Conservation (phyloP, 2,113 vertebrate species). For the Atractosteus spatula region DNA sequence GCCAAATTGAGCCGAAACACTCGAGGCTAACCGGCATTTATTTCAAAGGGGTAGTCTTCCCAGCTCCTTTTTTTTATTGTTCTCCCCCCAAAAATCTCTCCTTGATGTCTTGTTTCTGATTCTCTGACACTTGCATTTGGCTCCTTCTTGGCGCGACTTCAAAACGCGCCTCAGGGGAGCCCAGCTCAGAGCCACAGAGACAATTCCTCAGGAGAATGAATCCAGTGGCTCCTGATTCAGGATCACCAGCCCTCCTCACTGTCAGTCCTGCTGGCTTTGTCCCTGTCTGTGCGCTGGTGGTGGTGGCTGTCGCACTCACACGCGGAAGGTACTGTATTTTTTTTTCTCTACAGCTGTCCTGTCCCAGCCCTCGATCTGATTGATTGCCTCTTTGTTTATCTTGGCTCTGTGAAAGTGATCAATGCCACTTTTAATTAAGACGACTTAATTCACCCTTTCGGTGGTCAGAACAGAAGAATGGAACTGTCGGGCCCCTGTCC, state of each 20-base stretch:
- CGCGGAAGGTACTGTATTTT: slow-evolving; percentile 24
- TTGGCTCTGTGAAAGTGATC: slow-evolving; percentile 5
- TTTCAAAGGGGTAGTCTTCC: no score
- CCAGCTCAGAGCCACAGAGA: no score
- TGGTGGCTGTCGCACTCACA: slow-evolving; percentile 42
- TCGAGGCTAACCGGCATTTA: no score
- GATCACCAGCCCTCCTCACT: slow-evolving; percentile 28
- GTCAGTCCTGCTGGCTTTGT: slow-evolving; percentile 48
- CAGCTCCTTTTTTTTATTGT: no score
- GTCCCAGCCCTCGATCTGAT: background rate
- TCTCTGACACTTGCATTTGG: no score
- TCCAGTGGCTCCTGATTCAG: background rate
- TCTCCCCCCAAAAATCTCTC: no score
- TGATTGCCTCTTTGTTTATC: background rate
- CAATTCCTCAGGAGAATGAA: no score
- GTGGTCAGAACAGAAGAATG: background rate
- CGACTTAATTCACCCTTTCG: slow-evolving; percentile 4
- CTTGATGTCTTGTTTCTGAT: no score
- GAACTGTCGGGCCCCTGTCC: background rate
- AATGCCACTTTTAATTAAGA: slow-evolving; percentile 23
- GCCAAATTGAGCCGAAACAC: no score
- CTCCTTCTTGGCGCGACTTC: no score
- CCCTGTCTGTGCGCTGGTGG: slow-evolving; percentile 35
- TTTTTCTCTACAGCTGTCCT: slow-evolving; percentile 1
- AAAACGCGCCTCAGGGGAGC: no score